phyloP scores from a whole-genome alignment of 2,888 invertebrate genomes.

The Hyposoter didymator region DNA sequence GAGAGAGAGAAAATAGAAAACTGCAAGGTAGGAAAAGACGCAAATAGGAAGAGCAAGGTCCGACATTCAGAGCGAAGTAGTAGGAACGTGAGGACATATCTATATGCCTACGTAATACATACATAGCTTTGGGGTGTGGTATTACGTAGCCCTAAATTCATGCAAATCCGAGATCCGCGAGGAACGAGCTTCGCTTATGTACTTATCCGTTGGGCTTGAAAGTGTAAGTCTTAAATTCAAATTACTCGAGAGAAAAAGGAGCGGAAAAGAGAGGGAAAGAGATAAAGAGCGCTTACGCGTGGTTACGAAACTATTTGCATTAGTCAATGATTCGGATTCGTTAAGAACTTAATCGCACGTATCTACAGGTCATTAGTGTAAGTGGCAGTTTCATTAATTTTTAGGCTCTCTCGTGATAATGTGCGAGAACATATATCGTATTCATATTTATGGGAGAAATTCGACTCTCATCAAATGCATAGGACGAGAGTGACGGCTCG shows the following conservation, averaged over 20 bases:
- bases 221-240: slow-evolving; percentile 66
- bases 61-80: slow-evolving; percentile 55
- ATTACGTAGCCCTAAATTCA: slow-evolving; percentile 66
- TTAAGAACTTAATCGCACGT: slow-evolving; percentile 23
- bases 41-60: slow-evolving; percentile 31
- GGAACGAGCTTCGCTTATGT: slow-evolving; percentile 65
- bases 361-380: background rate
- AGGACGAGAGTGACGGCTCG: no score
- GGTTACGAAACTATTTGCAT: slow-evolving; percentile 52
- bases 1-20: background rate
- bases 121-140: slow-evolving; percentile 38
- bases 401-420: background rate
- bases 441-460: background rate
- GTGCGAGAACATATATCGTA: background rate
- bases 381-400: slow-evolving; percentile 1
- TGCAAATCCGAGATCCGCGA: slow-evolving; percentile 64
- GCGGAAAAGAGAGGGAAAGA: background rate
- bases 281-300: slow-evolving; percentile 43
- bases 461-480: background rate
- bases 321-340: slow-evolving; percentile 43
- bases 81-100: slow-evolving; percentile 41
- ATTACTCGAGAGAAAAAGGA: slow-evolving; percentile 43
- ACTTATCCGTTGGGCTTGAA: slow-evolving; percentile 63
- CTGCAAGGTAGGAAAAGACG: slow-evolving; percentile 22
- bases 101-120: slow-evolving; percentile 24